A percentile compares a stretch with the other conserved stretches of the same genome.
These are phyloP conservation scores for Amphimallon solstitiale DNA, from an alignment of 2,888 invertebrate genomes.

Conservation along the genomic window DNA sequence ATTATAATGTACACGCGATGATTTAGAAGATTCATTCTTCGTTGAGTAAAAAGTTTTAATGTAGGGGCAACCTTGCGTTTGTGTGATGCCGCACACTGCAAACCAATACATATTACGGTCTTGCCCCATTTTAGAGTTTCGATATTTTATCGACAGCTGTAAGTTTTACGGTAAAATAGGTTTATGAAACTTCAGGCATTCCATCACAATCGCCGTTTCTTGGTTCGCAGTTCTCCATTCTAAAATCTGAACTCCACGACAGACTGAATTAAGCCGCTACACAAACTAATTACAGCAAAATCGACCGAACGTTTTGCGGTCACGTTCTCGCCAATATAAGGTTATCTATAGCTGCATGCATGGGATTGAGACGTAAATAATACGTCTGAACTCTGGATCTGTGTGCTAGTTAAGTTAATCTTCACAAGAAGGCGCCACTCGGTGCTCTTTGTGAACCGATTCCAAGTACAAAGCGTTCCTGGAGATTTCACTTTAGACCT, in stretches of 20 bases:
- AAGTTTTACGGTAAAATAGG: too few relatives aligned
- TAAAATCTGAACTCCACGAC: neutral
- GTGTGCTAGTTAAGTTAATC: constrained; percentile 20
- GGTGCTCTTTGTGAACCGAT: constrained; percentile 30
- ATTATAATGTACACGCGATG: too few relatives aligned
- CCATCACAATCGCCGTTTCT: neutral
- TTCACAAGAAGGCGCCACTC: constrained; percentile 17
- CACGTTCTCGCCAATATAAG: constrained; percentile 19
- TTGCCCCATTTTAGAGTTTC: too few relatives aligned
- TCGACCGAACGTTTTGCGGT: constrained; percentile 18
- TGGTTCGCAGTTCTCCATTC: neutral
- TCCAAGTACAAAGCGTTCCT: constrained; percentile 18
- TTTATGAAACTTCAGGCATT: neutral
- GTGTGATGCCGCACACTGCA: too few relatives aligned
- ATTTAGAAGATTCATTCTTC: too few relatives aligned
- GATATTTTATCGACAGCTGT: too few relatives aligned
- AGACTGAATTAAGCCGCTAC: neutral
- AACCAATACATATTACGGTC: too few relatives aligned
- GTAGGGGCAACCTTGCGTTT: too few relatives aligned
- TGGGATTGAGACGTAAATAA: constrained; percentile 28
- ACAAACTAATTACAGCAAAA: constrained; percentile 36
- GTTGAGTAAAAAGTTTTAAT: too few relatives aligned
- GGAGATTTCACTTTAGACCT: neutral
- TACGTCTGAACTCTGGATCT: constrained; percentile 27
- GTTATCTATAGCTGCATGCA: constrained; percentile 25